Evolutionary conservation across 2,888 invertebrate species (phyloP), one percentile per base, ranked within the genome.

Genomic region (Volucella inflata): DNA sequence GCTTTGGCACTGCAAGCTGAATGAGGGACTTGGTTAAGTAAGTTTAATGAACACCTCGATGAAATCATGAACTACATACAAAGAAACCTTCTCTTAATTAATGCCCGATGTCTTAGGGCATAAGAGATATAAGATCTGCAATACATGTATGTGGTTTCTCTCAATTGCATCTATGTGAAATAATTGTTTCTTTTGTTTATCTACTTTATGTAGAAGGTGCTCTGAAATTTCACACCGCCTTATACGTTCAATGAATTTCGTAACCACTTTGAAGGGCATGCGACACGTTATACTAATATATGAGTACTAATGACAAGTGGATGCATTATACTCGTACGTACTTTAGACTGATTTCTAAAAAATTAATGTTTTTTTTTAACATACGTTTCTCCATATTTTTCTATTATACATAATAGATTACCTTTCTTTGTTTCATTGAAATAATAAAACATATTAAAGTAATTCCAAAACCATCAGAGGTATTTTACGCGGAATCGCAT

Each of bases 61-160:
- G 84, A 75, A 80, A 85, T 85, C 81, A 85, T 76, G 72, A 85
- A 62, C 80, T 76, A 71, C 84, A 84, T 76, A 75, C 71, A 48
- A 59, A 51, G 44, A 72, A 48, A 53, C 46, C 8, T 70, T 62
- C 62, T 51, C 59, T 55, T 9, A 68, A 76, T 51, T 36, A 40
- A 42, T 57, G 44, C n/a, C n/a, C n/a, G n/a, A n/a, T n/a, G n/a
- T n/a, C n/a, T 42, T 48, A 14, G 50, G 10, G 10, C 46, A 12
- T 51, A 21, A n/a, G 44, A 55, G 36, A 36, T 53, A 42, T 36
- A 42, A 48, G 17, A 68, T 42, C 53, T 44, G 55, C 46, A 64
- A 53, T 64, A 55, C 55, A 79, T 21, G 4, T 21, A 21, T 74
- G 80, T 65, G 80, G 84, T 80, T 64, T 60, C 53, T 42, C 75